Evolutionary conservation across 2,113 vertebrate species (phyloP).

Genomic region (Brienomyrus longianalis): DNA sequence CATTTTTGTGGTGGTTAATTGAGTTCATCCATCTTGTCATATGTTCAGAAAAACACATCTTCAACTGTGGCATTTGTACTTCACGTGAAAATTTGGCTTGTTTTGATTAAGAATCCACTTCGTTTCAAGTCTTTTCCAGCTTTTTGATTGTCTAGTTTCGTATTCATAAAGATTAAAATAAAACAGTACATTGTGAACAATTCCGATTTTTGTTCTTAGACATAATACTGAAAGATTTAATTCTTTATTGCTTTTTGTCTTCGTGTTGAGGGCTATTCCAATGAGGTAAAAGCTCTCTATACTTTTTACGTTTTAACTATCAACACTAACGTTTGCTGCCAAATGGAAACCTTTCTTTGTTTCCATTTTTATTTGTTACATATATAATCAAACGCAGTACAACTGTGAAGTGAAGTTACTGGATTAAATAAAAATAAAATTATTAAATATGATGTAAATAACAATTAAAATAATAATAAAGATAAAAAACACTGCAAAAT

Average conservation of each 20-base stretch:
- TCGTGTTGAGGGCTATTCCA: not conserved
- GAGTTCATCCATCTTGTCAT: not conserved
- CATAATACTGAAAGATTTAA: not conserved
- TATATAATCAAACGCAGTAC: not conserved
- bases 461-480: not conserved
- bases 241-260: not conserved
- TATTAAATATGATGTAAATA: not conserved
- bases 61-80: not conserved
- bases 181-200: not conserved
- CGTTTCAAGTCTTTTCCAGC: not conserved
- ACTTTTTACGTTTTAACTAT: not conserved
- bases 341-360: not conserved
- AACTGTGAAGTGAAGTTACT: not conserved
- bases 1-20: not conserved
- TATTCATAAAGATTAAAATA: not conserved
- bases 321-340: not conserved
- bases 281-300: not conserved
- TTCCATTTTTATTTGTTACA: not conserved
- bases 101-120: not conserved
- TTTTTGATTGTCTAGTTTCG: not conserved
- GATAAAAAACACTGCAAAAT: too few relatives aligned
- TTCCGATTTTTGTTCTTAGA: not conserved
- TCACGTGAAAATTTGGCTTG: not conserved
- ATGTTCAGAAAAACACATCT: not conserved
- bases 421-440: not conserved